phyloP scores from a whole-genome alignment of 2,888 invertebrate genomes.

The Leptopilina myrica region DNA sequence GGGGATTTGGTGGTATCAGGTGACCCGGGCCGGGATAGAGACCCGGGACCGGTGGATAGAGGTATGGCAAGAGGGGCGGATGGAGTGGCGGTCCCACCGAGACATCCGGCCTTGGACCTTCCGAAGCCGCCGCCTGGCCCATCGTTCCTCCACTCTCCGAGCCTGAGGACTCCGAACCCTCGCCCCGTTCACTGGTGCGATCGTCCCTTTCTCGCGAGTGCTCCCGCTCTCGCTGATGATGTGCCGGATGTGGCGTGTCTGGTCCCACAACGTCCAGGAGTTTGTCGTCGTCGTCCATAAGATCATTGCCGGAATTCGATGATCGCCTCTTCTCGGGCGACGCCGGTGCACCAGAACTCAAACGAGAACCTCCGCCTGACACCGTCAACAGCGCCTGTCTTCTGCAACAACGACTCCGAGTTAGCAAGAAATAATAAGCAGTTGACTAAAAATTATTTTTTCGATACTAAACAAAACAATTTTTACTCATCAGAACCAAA shows the following conservation, averaged over 20 bases:
- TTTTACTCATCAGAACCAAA: too few relatives aligned
- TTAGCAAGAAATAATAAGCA: conserved; percentile 64
- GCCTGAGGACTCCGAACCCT: conserved; percentile 74
- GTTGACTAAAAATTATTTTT: conserved; percentile 49
- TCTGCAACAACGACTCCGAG: conserved; percentile 75
- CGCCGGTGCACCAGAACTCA: conserved; percentile 71
- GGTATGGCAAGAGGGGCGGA: conserved; percentile 93
- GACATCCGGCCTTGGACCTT: conserved; percentile 91
- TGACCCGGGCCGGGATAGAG: conserved; percentile 86
- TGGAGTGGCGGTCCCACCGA: conserved; percentile 96
- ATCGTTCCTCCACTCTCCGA: conserved; percentile 78
- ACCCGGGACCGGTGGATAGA: conserved; percentile 89
- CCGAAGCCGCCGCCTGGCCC: conserved; percentile 76
- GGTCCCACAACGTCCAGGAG: conserved; percentile 92
- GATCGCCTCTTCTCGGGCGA: conserved; percentile 73
- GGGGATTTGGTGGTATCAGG: conserved; percentile 84
- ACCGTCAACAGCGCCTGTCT: conserved; percentile 77
- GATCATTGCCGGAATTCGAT: conserved; percentile 73
- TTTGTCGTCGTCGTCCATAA: conserved; percentile 88
- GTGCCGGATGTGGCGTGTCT: conserved; percentile 86
- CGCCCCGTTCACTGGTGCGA: conserved; percentile 72
- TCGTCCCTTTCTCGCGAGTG: conserved; percentile 74
- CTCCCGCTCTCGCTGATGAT: conserved; percentile 70
- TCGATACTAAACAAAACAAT: neutral
- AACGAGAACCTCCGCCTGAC: conserved; percentile 74